Conservation (phyloP, 2,113 vertebrate genomes). For the Pipra filicauda region DNA sequence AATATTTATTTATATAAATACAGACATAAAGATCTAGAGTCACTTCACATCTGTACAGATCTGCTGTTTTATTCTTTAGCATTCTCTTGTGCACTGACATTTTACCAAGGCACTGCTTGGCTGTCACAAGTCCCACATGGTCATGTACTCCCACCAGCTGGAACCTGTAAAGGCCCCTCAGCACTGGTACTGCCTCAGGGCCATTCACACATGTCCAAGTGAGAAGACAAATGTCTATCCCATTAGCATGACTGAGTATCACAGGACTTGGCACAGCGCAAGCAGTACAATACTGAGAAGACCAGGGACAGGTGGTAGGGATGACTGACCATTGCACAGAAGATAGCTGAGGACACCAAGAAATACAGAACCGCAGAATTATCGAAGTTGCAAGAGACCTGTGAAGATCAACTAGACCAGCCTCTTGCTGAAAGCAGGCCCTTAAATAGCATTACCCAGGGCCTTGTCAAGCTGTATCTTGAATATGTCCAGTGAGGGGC, state of each 20-base stretch:
- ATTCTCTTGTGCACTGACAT: background rate
- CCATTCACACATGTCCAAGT: background rate
- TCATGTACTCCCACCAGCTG: background rate
- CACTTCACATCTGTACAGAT: background rate
- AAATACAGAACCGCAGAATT: background rate
- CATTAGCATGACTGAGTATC: background rate
- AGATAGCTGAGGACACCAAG: background rate
- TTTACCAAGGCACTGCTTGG: background rate
- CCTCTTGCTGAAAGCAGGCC: background rate
- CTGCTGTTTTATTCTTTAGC: background rate
- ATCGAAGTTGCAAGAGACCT: background rate
- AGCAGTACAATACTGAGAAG: background rate
- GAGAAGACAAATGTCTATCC: background rate
- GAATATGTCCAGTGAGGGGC: background rate
- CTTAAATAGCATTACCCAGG: background rate
- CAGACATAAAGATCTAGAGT: background rate
- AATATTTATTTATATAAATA: background rate
- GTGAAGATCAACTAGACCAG: background rate
- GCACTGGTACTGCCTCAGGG: background rate
- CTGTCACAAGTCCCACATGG: background rate
- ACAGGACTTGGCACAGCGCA: background rate
- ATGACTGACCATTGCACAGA: background rate
- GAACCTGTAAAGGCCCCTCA: background rate
- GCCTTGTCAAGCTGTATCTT: background rate
- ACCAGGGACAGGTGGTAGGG: background rate